A percentile compares a stretch with the other conserved stretches of the same genome.
Conservation (phyloP, 2,888 invertebrate species). For the Pasiphila rectangulata region DNA sequence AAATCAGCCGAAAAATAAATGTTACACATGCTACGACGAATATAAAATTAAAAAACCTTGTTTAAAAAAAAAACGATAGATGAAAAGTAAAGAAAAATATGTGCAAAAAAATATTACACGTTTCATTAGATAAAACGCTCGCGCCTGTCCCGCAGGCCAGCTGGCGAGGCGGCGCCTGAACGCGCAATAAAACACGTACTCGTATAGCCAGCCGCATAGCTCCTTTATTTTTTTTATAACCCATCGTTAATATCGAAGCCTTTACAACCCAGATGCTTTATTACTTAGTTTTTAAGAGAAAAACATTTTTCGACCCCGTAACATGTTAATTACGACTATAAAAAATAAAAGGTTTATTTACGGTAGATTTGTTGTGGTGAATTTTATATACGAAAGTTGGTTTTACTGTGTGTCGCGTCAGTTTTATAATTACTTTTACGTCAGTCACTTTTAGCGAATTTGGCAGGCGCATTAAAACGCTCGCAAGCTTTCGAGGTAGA, state of each 20-base stretch:
- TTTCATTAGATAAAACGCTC: slow-evolving; percentile 3
- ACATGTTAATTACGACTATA: slow-evolving; percentile 74
- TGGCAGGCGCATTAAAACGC: background rate
- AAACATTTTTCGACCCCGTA: slow-evolving; percentile 58
- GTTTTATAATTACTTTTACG: slow-evolving; percentile 3
- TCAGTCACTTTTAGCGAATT: background rate
- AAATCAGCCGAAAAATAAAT: no score
- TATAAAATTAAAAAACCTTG: no score
- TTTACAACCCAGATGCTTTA: slow-evolving; percentile 71
- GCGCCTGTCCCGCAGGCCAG: slow-evolving; percentile 24
- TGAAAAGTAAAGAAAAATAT: background rate
- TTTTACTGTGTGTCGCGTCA: slow-evolving; percentile 18
- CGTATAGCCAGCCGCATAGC: slow-evolving; percentile 55
- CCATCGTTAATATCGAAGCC: slow-evolving; percentile 73
- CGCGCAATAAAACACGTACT: slow-evolving; percentile 65
- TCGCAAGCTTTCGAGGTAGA: no score
- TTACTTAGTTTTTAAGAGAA: slow-evolving; percentile 54
- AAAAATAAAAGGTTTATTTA: slow-evolving; percentile 54
- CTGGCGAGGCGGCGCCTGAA: slow-evolving; percentile 59
- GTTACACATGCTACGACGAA: no score
- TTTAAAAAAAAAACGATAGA: background rate
- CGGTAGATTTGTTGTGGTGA: slow-evolving; percentile 30
- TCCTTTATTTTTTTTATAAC: slow-evolving; percentile 72
- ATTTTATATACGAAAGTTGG: slow-evolving; percentile 18
- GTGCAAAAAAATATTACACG: background rate